These are phyloP conservation scores for Paramacrobiotus metropolitanus DNA, from an alignment of 1,140 invertebrate species.

Conservation along the genomic window DNA sequence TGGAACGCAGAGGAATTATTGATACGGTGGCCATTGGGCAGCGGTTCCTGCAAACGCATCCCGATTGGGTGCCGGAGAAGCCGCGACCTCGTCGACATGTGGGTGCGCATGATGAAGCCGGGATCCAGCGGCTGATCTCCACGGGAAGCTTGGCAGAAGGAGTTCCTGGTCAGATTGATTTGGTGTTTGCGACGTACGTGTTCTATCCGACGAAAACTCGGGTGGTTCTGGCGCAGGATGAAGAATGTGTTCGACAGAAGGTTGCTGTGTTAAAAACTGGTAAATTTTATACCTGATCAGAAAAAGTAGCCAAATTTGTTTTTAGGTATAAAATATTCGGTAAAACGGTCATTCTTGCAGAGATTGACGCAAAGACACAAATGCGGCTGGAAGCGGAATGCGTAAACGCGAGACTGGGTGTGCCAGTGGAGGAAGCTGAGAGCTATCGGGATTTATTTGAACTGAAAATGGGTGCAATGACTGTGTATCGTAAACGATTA, in stretches of 20 bases:
- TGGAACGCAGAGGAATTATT: constrained; percentile 21
- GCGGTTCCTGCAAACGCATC: constrained; percentile 22
- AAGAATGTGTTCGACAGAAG: constrained; percentile 24
- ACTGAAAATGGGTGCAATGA: constrained; percentile 29
- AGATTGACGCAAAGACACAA: not conserved
- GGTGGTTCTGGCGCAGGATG: constrained; percentile 23
- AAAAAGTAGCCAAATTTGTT: not conserved
- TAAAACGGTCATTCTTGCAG: too few relatives aligned
- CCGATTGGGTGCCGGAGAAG: constrained; percentile 17
- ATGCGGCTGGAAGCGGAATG: constrained; percentile 21
- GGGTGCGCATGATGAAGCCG: constrained; percentile 25
- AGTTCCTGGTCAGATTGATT: constrained; percentile 23
- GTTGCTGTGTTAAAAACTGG: constrained; percentile 13
- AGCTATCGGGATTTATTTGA: constrained; percentile 21
- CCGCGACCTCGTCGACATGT: constrained; percentile 20
- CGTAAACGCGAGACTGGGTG: too few relatives aligned
- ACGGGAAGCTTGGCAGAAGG: constrained; percentile 24
- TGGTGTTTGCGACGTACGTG: constrained; percentile 31
- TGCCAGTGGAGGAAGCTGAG: constrained; percentile 13
- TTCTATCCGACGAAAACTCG: constrained; percentile 26
- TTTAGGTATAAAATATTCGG: constrained; percentile 5
- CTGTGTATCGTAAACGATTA: constrained; percentile 26
- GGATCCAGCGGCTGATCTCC: constrained; percentile 24
- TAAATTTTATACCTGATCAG: not conserved
- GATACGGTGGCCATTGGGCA: constrained; percentile 25